Percentiles rank a stretch among this genome's conserved stretches.
These are phyloP conservation scores for Saccostrea glomerata DNA, from an alignment of 1,140 invertebrate genomes.

Conservation along the genomic window DNA sequence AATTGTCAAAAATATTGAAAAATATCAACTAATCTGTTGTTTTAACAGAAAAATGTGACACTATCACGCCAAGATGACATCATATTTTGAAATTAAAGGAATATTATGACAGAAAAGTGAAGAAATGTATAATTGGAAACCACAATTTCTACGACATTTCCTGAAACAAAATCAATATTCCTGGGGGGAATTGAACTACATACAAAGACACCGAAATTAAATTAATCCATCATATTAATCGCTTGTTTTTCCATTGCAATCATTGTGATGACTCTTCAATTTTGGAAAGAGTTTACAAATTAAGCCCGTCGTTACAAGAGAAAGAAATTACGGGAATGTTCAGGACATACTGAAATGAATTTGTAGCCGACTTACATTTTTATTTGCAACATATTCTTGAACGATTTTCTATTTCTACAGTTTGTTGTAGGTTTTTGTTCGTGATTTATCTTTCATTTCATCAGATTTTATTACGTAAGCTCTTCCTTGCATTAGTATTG, in stretches of 20 bases:
- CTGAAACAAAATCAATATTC: slow-evolving; percentile 10
- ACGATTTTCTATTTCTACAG: no score
- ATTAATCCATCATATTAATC: slow-evolving; percentile 7
- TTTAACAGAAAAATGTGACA: neutral
- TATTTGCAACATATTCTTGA: no score
- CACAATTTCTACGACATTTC: neutral
- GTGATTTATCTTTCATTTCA: no score
- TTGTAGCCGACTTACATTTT: no score
- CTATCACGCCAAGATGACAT: neutral
- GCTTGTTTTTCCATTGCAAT: neutral
- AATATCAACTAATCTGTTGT: neutral
- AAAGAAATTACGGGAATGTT: neutral
- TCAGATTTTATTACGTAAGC: no score
- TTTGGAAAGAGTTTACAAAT: neutral
- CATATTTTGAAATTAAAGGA: neutral
- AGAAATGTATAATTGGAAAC: neutral
- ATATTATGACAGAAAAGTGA: neutral
- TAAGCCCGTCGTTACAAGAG: neutral
- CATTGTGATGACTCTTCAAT: slow-evolving; percentile 8
- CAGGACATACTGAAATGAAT: neutral
- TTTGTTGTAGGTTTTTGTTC: no score
- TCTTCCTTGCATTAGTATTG: no score
- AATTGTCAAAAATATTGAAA: neutral
- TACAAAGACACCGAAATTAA: slow-evolving; percentile 9
- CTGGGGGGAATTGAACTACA: slow-evolving; percentile 7